A percentile compares a stretch with the other conserved stretches of the same genome.
Conservation (phyloP, 2,888 invertebrate species). For the Pyrrhia umbra region DNA sequence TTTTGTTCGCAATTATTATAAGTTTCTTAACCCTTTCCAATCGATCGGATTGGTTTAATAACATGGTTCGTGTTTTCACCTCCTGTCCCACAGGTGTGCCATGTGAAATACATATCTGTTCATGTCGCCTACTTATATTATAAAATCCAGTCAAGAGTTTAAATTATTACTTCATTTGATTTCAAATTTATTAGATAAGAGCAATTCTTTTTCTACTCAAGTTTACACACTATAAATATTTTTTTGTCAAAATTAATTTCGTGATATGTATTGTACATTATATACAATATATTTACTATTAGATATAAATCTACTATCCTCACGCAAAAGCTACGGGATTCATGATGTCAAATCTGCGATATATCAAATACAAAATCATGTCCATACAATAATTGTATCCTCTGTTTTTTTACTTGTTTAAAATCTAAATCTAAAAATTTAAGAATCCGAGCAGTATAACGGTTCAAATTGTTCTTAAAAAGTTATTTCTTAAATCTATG, state of each 20-base stretch:
- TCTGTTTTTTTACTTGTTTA: conserved; percentile 38
- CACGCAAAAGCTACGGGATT: neutral
- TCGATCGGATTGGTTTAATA: conserved; percentile 88
- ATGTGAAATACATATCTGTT: conserved; percentile 61
- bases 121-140: conserved; percentile 23
- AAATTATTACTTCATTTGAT: no score
- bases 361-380: conserved; percentile 19
- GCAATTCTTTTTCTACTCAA: no score
- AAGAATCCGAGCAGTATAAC: conserved; percentile 62
- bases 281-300: no score
- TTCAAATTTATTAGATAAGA: no score
- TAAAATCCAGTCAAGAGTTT: neutral
- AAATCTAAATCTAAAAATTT: conserved; percentile 40
- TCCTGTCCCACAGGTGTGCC: conserved; percentile 83
- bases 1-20: conserved; percentile 87
- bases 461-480: conserved; percentile 68
- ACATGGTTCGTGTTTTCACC: conserved; percentile 82
- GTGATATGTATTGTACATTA: no score
- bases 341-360: conserved; percentile 7
- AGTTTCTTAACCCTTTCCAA: conserved; percentile 86
- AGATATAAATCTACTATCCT: conserved; percentile 7
- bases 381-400: conserved; percentile 29
- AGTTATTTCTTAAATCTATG: conserved; percentile 68
- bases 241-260: no score
- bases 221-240: no score